Evolutionary conservation across 1,140 invertebrate species (phyloP), one percentile per base, ranked within the genome.

Genomic region (Bombus confusus): DNA sequence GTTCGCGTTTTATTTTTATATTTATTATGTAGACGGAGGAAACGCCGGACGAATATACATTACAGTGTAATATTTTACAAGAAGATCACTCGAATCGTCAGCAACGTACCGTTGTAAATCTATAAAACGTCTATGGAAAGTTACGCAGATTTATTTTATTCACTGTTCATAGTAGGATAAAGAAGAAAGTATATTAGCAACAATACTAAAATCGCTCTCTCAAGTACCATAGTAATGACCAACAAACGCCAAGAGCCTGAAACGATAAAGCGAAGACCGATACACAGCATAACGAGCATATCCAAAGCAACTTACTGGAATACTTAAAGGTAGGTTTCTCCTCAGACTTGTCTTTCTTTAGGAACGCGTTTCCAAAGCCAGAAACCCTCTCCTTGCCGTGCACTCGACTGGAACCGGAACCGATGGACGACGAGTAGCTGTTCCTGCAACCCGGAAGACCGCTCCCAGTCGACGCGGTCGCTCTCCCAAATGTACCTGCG

Each of bases 281-380:
- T 12, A 37, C n/a, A 8, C 31, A n/a, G 5, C 22, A 39, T 13
- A n/a, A 8, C 0, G 3, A 39, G 10, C 34, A 37, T 37, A 31
- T 2, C 8, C n/a, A 39, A 57, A 68, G 72, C 31, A 47, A 85
- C 94, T 93, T 68, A 94, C 94, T 85, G 66, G 92, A 90, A 90
- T 91, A 94, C 89, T 94, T 94, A 57, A 93, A 93, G 43, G 85
- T 75, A 74, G 91, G 77, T 87, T 94, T 94, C 83, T 95, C 94
- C 6, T 91, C 92, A 57, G 86, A 28, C 85, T 93, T 94, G 80
- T 93, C 93, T 59, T 93, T 93, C 85, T 93, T 94, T 28, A 89
- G 85, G 83, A 92, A 93, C 73, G 90, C 88, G 31, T 87, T 88
- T 59, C 91, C 92, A 69, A 87, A 90, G 81, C 91, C 88, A 47